These are phyloP conservation scores for Phaethon lepturus DNA, from an alignment of 2,113 vertebrate species.

Conservation along the genomic window DNA sequence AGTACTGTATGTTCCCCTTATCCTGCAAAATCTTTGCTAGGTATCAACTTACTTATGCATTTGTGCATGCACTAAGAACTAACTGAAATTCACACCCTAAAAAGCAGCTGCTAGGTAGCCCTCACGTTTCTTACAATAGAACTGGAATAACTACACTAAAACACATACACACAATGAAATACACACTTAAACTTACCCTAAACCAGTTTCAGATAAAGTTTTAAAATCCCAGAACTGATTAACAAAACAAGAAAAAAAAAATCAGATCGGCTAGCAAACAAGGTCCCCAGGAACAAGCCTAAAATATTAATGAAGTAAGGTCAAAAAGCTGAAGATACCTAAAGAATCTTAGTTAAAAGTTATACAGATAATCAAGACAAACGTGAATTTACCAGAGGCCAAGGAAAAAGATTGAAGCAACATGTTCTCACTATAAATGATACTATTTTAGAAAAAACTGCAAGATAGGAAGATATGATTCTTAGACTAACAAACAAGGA, in stretches of 20 bases:
- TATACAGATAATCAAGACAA: neutral
- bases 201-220: neutral
- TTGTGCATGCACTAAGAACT: neutral
- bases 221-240: neutral
- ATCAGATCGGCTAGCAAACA: neutral
- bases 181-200: neutral
- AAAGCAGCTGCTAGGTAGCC: neutral
- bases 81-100: neutral
- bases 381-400: neutral
- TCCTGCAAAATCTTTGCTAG: neutral
- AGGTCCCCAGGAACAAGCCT: neutral
- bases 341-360: neutral
- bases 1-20: neutral
- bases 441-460: neutral
- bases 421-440: neutral
- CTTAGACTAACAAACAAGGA: neutral
- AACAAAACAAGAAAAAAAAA: neutral
- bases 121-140: neutral
- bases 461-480: neutral
- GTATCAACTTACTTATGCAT: neutral
- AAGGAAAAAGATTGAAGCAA: neutral
- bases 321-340: neutral
- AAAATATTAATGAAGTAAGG: neutral
- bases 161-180: neutral
- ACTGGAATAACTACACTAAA: neutral